Conservation (phyloP, 2,888 invertebrate species). For the Melanostoma scalare region DNA sequence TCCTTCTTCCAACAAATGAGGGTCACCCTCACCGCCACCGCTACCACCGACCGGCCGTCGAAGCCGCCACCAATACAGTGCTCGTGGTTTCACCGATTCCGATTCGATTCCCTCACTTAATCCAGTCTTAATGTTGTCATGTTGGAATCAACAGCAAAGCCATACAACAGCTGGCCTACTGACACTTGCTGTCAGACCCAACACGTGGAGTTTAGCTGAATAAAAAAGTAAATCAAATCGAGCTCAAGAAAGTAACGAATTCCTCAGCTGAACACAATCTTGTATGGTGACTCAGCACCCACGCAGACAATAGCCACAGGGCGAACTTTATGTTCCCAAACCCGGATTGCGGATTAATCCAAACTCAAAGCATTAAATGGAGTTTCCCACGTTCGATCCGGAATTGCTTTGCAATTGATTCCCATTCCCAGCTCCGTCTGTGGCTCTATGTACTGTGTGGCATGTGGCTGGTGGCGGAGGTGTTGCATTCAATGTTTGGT, state of each 20-base stretch:
- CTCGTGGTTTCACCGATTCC: conserved; percentile 20
- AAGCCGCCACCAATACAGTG: neutral
- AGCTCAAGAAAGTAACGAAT: conserved; percentile 60
- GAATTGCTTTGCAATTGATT: conserved; percentile 54
- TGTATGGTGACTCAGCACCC: conserved; percentile 69
- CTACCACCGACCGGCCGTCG: neutral
- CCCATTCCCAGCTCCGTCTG: conserved; percentile 24
- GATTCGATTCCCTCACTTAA: conserved; percentile 44
- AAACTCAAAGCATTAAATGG: conserved; percentile 22
- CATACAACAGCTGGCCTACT: conserved; percentile 63
- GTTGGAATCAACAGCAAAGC: conserved; percentile 23
- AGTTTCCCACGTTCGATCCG: conserved; percentile 71
- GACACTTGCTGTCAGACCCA: conserved; percentile 68
- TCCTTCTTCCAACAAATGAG: conserved; percentile 41
- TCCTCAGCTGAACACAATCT: conserved; percentile 61
- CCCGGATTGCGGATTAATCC: conserved; percentile 65
- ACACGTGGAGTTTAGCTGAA: conserved; percentile 56
- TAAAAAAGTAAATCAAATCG: conserved; percentile 65
- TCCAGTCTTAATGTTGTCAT: conserved; percentile 44
- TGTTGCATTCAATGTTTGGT: neutral
- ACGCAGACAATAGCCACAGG: conserved; percentile 50
- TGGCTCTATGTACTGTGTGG: neutral
- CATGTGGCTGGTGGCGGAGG: conserved; percentile 1
- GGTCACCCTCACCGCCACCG: conserved; percentile 18
- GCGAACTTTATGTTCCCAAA: conserved; percentile 50